Evolutionary conservation across 2,888 invertebrate genomes (phyloP), one percentile per base, ranked within the genome.

Genomic region (Amaurobius ferox): DNA sequence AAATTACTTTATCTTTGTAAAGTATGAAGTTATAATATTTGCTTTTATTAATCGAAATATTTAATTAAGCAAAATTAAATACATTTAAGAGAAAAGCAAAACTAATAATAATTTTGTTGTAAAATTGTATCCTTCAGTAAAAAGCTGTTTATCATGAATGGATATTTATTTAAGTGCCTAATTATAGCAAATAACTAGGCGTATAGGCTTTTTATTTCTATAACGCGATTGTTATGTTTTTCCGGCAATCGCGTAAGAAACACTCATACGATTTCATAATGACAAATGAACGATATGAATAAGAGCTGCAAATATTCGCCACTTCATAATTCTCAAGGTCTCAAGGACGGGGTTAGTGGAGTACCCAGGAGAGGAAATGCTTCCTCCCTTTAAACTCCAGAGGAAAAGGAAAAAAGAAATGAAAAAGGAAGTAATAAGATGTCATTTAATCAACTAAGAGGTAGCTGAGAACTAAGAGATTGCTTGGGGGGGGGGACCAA

Each of bases 31-130:
- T 16, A 68, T 35, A 23, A 29, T 19, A 68, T 23, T 30, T 68
- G 35, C 0, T 26, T 68, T 68, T 16, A 40, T 26, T 68, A 68
- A 68, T 23, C 26, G 35, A 68, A 19, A 26, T 68, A 26, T 68
- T 19, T 19, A 19, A 68, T 19, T 68, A 16, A 16, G 16, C 6
- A 16, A 68, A 0, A 68, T 23, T 68, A 23, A 16, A 68, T 68
- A 23, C 29, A 23, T 68, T 68, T 40, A 7, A 40, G 40, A 13
- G 40, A 40, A 40, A 11, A 40, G 40, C 40, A 40, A 40, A 40
- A 40, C 7, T 40, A 40, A 40, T 40, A 40, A 40, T 40, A 40
- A 40, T 40, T 40, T 11, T 40, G 13, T 40, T 40, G 7, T 40
- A 40, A 40, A 40, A 40, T 40, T 40, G 40, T 7, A 40, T 40